Conservation (phyloP, 2,113 vertebrate species). For the Gobio gobio region DNA sequence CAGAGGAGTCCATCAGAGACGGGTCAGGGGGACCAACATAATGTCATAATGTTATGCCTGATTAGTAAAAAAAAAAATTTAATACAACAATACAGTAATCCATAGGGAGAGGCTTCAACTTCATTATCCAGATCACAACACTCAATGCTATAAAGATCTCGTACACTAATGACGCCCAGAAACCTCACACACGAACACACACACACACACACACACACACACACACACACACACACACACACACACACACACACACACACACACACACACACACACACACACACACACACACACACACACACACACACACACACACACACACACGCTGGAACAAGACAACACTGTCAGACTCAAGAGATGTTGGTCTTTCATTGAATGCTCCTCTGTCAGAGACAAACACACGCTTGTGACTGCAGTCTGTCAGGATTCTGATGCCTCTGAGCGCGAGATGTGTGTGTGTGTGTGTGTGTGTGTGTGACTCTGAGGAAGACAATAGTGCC, state of each 20-base stretch:
- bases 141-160: not conserved
- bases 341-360: constrained; percentile 11
- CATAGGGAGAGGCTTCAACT: not conserved
- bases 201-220: constrained; percentile 23
- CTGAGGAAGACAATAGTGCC: constrained; percentile 46
- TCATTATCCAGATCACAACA: not conserved
- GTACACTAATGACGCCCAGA: not conserved
- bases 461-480: not conserved
- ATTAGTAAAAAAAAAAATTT: too few relatives aligned
- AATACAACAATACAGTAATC: not conserved
- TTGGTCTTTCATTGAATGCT: not conserved
- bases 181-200: not conserved
- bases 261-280: constrained; percentile 20
- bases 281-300: constrained; percentile 23
- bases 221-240: constrained; percentile 21
- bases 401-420: not conserved
- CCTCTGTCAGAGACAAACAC: not conserved
- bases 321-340: constrained; percentile 37
- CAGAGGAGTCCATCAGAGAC: too few relatives aligned
- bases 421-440: constrained; percentile 3
- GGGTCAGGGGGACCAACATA: too few relatives aligned
- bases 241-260: constrained; percentile 18
- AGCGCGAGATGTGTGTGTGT: constrained; percentile 37
- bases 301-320: constrained; percentile 10
- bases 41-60: too few relatives aligned